phyloP scores from a whole-genome alignment of 2,113 vertebrate genomes.

The Edolisoma coerulescens region DNA sequence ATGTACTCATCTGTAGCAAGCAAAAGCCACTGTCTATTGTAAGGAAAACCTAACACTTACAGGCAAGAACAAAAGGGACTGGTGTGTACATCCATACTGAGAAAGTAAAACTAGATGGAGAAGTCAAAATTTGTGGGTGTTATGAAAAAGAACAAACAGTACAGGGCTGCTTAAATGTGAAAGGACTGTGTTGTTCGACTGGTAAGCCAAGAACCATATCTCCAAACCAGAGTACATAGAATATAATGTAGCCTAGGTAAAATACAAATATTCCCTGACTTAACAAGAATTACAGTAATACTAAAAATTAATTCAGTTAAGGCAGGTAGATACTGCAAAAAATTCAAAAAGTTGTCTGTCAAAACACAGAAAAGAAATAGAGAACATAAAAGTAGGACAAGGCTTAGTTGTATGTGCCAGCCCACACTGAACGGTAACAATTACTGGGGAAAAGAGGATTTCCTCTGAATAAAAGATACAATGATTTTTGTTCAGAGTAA shows the following conservation, averaged over 20 bases:
- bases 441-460: background rate
- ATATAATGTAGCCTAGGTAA: background rate
- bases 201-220: background rate
- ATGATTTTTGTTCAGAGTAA: background rate
- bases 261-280: background rate
- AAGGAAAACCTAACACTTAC: background rate
- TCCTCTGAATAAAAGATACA: fast-evolving
- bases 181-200: background rate
- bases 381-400: background rate
- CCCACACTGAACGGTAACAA: background rate
- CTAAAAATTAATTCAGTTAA: background rate
- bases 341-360: background rate
- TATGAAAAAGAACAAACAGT: background rate
- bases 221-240: background rate
- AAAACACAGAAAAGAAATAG: background rate
- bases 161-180: background rate
- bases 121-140: background rate
- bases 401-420: background rate
- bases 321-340: background rate
- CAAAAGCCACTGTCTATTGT: background rate
- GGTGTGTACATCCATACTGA: background rate
- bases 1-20: background rate
- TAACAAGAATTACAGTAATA: background rate
- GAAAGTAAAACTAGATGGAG: background rate
- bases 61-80: background rate